These are phyloP conservation scores for Dione vanillae DNA, from an alignment of 2,888 invertebrate species.

Conservation along the genomic window DNA sequence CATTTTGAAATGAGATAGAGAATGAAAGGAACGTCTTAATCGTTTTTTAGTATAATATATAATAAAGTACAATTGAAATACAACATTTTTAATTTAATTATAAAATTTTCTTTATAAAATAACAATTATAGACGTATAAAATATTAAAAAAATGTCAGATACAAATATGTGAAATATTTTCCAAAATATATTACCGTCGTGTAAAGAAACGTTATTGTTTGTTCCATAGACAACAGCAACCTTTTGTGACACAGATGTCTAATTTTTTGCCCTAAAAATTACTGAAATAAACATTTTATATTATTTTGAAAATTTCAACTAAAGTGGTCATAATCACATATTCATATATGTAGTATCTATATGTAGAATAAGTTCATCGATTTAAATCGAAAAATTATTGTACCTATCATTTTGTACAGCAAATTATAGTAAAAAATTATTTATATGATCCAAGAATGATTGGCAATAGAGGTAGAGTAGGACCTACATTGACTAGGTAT, in stretches of 20 bases:
- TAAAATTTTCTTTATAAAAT: not conserved
- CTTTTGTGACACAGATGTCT: not conserved
- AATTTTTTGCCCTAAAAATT: not conserved
- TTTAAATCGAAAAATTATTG: too few species aligned
- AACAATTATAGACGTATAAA: too few species aligned
- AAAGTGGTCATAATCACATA: too few species aligned
- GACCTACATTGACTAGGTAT: too few species aligned
- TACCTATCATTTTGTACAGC: too few species aligned
- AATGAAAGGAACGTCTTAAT: not conserved
- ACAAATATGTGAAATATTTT: not conserved
- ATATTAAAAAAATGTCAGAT: not conserved
- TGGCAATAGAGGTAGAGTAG: too few species aligned
- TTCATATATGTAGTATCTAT: too few species aligned
- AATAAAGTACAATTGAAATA: not conserved
- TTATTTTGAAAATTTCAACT: too few species aligned
- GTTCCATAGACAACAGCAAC: not conserved
- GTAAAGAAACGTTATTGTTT: conserved; percentile 8
- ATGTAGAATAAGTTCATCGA: too few species aligned
- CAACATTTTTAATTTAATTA: not conserved
- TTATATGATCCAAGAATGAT: too few species aligned
- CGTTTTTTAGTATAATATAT: not conserved
- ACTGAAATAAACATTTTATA: not conserved
- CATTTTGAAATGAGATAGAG: not conserved
- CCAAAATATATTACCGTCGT: not conserved
- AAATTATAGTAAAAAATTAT: too few species aligned